A percentile compares a stretch with the other conserved stretches of the same genome.
These are phyloP conservation scores for Calcarius lapponicus DNA, from an alignment of 2,797 vertebrate species.

Conservation along the genomic window DNA sequence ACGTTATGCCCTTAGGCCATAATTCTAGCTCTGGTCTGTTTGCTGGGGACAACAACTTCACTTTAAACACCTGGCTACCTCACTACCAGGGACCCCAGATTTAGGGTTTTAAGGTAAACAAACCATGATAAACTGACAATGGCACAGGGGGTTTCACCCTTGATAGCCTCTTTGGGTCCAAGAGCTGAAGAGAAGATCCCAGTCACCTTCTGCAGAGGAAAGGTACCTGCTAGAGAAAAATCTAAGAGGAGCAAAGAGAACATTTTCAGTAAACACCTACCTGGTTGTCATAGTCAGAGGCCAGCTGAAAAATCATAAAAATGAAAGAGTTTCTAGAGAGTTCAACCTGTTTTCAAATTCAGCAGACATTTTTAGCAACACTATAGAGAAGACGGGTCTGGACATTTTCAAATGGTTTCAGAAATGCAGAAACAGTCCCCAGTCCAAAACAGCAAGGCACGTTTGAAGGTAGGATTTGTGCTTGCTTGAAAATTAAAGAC, in stretches of 20 bases:
- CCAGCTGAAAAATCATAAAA: background rate
- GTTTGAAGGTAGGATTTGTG: background rate
- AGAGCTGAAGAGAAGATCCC: background rate
- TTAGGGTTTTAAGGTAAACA: background rate
- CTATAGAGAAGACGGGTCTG: background rate
- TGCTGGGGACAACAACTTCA: background rate
- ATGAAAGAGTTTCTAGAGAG: background rate
- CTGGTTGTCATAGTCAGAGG: background rate
- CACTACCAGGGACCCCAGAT: background rate
- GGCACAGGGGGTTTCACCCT: background rate
- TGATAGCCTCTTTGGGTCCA: background rate
- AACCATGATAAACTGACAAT: background rate
- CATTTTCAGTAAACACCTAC: background rate
- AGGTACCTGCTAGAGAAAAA: background rate
- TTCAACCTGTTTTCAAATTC: slow-evolving; percentile 21
- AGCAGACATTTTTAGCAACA: slow-evolving; percentile 10
- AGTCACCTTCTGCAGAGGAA: background rate
- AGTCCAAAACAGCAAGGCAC: background rate
- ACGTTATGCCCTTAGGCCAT: background rate
- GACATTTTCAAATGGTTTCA: background rate
- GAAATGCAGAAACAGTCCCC: background rate
- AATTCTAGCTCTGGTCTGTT: background rate
- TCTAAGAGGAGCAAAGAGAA: background rate
- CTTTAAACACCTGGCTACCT: background rate
- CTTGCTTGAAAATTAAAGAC: background rate